Base-by-base conservation (phyloP, 2,113 vertebrate species). In the Phylloscopus whistleri region DNA sequence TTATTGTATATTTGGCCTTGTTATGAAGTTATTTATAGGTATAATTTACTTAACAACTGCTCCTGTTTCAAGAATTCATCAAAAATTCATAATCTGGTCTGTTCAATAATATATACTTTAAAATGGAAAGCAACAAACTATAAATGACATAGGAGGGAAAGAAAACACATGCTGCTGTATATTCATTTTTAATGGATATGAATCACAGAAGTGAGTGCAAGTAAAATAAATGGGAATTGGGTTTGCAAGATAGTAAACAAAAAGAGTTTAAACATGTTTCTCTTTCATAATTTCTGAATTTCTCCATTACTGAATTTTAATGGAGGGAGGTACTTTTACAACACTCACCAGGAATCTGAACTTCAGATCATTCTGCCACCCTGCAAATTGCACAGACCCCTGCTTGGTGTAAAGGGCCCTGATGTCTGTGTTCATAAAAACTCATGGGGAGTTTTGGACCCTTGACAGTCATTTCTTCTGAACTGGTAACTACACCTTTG, bases 81-180 rank as follows among this genome's bases (percentile, higher is more conserved):
- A 95, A 95, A 93, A 66, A 96, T 88, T 56, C 53, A 94, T 95
- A 84, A 89, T 91, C 67, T 94, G 37, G 43, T 63, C 83, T 91
- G 67, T 52, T 97, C 46, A 97, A 96, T 92, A 96, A 94, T 96
- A 95, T 90, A 89, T 93, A 51, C 37, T 95, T 97, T 89, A 86
- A 97, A 96, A 95, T 89, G 31, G 76, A 93, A 97, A 92, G 46
- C 13, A 97, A 68, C 73, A 79, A 90, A 69, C 83, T 77, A 60
- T 78, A 84, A 97, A 92, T 64, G 44, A 89, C 53, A 93, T 24
- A 83, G 80, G 19, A 83, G 10, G 82, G 41, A 95, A 87, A 49
- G 69, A 92, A 93, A 91, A 81, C 75, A 63, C 58, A 91, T 89
- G 73, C 53, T 95, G 33, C 14, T 87, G 31, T 63, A 44, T 69